Evolutionary conservation across 1,140 invertebrate genomes (phyloP).

Genomic region (Drosophila littoralis): DNA sequence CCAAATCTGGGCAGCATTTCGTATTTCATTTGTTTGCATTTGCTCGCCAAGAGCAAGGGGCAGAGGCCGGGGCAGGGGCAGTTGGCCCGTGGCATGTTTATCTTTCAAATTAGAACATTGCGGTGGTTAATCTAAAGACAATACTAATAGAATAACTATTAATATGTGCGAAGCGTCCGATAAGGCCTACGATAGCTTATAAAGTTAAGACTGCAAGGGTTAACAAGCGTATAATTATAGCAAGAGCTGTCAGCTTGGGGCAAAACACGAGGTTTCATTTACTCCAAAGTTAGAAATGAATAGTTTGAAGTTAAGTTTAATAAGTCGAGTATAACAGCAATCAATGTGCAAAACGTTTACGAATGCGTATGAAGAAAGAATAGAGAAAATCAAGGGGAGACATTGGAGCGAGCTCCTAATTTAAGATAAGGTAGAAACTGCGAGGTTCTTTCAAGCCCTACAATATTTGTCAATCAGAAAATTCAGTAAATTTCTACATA

Average conservation of each 20-base stretch:
- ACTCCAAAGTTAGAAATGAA: no score
- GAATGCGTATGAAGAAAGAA: no score
- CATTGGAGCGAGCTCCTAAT: no score
- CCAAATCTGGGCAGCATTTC: slow-evolving; percentile 36
- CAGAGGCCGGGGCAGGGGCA: background rate
- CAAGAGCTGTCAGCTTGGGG: background rate
- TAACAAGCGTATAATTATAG: background rate
- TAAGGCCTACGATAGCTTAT: slow-evolving; percentile 9
- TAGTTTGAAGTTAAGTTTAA: no score
- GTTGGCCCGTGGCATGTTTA: slow-evolving; percentile 53
- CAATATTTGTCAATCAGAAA: no score
- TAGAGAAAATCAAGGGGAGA: no score
- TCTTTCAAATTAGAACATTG: slow-evolving; percentile 63
- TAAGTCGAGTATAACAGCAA: no score
- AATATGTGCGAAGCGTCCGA: background rate
- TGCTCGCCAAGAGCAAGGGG: background rate
- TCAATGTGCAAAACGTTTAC: no score
- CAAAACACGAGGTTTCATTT: background rate
- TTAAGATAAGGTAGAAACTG: no score
- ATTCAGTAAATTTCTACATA: no score
- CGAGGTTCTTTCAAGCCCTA: no score
- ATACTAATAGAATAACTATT: slow-evolving; percentile 45
- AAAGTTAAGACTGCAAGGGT: slow-evolving; percentile 12
- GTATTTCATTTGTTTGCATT: slow-evolving; percentile 68
- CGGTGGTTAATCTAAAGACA: slow-evolving; percentile 58